Base-by-base conservation (phyloP, 2,113 vertebrate species). In the Tor tambroides region DNA sequence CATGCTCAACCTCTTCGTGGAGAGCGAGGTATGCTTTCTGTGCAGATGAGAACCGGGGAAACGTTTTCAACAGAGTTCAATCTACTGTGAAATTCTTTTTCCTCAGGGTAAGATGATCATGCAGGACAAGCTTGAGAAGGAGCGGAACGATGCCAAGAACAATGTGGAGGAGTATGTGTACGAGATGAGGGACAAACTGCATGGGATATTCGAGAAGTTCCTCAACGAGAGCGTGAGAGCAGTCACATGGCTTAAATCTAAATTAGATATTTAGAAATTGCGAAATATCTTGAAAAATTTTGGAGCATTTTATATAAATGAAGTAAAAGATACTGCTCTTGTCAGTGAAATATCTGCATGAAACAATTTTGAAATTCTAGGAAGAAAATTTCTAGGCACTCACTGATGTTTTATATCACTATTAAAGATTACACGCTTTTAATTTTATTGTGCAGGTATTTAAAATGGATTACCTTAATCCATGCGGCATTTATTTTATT, bases 121-220 rank as follows among this genome's bases (percentile, higher is more conserved):
- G 98, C 98, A 99, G 92, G 98, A 99, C 93, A 99, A 98, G 88
- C 94, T 99, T 83, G 98, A 99, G 93, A 99, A 99, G 84, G 98
- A 99, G 92, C 94, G 98, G 76, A 99, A 97, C 4, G 98, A 99
- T 67, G 96, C 97, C 23, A 99, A 99, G 95, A 99, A 99, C 56
- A 92, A 96, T 0, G 96, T 99, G 30, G 98, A 99, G 89, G 98
- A 99, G 78, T 99, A 99, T 0, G 98, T 99, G 89, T 99, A 99
- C 65, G 98, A 99, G 49, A 99, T 99, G 97, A 96, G 98, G 91
- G 97, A 98, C 91, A 99, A 99, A 80, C 96, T 99, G 1, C 94
- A 96, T 0, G 91, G 97, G 2, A 91, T 95, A 43, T 96, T 97
- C 38, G 98, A 98, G 93, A 98, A 97, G 86, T 99, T 98, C 28